Percentiles rank a stretch among this genome's conserved stretches.
Evolutionary conservation across 2,888 invertebrate genomes (phyloP).

Genomic region (Caenorhabditis uteleia): DNA sequence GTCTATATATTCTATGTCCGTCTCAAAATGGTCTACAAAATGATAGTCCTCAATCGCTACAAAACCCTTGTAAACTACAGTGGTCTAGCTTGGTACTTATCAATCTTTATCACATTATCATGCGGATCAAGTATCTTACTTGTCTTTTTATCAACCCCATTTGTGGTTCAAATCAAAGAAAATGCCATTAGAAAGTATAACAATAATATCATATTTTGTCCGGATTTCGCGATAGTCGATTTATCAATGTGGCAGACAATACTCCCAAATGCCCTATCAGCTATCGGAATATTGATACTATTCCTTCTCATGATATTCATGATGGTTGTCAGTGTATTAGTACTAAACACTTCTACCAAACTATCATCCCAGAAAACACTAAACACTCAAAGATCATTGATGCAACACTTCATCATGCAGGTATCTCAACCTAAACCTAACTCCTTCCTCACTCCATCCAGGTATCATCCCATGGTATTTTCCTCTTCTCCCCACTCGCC

Average conservation of each 20-base stretch:
- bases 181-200: slow-evolving; percentile 22
- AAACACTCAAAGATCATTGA: slow-evolving; percentile 16
- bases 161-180: slow-evolving; percentile 22
- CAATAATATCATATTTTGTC: slow-evolving; percentile 21
- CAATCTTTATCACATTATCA: slow-evolving; percentile 9
- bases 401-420: slow-evolving; percentile 27
- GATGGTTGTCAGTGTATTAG: slow-evolving; percentile 15
- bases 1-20: slow-evolving; percentile 25
- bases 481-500: slow-evolving; percentile 13
- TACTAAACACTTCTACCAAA: slow-evolving; percentile 8
- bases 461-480: slow-evolving; percentile 21
- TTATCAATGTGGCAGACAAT: slow-evolving; percentile 32
- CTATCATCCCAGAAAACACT: slow-evolving; percentile 15
- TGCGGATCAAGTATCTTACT: slow-evolving; percentile 28
- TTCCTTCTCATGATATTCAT: slow-evolving; percentile 18
- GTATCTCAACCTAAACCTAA: slow-evolving; percentile 4
- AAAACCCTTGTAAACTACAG: slow-evolving; percentile 8
- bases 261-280: slow-evolving; percentile 20
- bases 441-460: slow-evolving; percentile 1
- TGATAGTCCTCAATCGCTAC: slow-evolving; percentile 23
- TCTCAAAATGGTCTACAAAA: slow-evolving; percentile 12
- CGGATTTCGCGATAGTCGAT: slow-evolving; percentile 25
- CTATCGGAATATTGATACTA: slow-evolving; percentile 8
- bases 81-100: slow-evolving; percentile 6
- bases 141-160: slow-evolving; percentile 26